These are phyloP conservation scores for Rostratula benghalensis DNA, from an alignment of 2,113 vertebrate species.

Conservation along the genomic window DNA sequence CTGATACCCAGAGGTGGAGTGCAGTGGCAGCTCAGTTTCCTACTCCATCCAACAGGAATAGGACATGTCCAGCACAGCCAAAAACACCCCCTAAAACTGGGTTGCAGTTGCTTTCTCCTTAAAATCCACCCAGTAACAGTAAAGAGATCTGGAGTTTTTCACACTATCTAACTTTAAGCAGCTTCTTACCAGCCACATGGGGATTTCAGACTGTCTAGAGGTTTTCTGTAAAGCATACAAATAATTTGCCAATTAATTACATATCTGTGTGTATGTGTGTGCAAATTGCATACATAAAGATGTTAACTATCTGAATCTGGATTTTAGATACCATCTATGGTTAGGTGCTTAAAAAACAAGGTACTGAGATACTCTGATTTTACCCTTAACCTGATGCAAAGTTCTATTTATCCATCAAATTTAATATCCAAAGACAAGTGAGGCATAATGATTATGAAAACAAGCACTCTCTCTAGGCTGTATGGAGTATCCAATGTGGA, in stretches of 20 bases:
- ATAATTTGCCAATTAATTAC: not conserved
- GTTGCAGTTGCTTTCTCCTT: not conserved
- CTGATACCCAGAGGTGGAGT: not conserved
- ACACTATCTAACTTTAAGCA: not conserved
- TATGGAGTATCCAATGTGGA: not conserved
- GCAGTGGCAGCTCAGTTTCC: not conserved
- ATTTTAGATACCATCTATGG: not conserved
- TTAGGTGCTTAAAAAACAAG: not conserved
- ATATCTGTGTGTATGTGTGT: not conserved
- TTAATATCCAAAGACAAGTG: not conserved
- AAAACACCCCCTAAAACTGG: not conserved
- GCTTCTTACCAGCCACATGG: not conserved
- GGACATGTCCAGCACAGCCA: not conserved
- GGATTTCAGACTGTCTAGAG: not conserved
- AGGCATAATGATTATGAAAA: not conserved
- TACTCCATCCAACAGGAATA: fast-evolving
- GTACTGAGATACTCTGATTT: not conserved
- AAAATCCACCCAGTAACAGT: not conserved
- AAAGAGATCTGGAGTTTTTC: not conserved
- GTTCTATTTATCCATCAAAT: not conserved
- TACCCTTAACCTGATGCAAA: not conserved
- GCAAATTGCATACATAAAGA: not conserved
- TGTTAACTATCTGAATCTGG: not conserved
- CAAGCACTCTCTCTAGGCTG: not conserved
- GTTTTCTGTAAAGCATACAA: not conserved